Base-by-base conservation (phyloP, 2,113 vertebrate species). In the Cyphomyrus plagiostoma region DNA sequence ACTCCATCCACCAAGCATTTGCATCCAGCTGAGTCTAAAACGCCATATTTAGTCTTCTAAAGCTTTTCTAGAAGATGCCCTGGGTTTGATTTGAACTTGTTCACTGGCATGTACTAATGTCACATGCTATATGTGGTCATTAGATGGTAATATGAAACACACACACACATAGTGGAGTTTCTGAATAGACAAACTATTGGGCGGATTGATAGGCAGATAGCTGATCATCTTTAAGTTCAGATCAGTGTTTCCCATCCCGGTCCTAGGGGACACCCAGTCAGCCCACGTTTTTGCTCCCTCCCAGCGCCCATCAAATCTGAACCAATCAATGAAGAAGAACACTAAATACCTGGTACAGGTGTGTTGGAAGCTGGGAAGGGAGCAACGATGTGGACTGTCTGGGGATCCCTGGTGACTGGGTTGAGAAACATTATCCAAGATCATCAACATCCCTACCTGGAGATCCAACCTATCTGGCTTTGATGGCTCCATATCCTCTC, bases 381-480 rank as follows among this genome's bases (percentile, higher is more conserved):
- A 30, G n/a, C n/a, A 70, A 70, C 9, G 11, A 70, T 70, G n/a
- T 30, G 10, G 26, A 70, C 39, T 84, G 82, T 84, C 82, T 84
- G 17, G 39, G 39, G 23, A 21, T 46, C 80, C 42, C 17, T 7
- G 17, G 15, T 0, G 45, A 46, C 42, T 45, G 82, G 82, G 46
- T 23, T 48, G 45, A 84, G 21, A 84, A 42, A 19, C 19, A 84
- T 3, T 53, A 26, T 50, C 23, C 13, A 15, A 86, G n/a, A 86
- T 49, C 23, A 26, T 30, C 15, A 49, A 17, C 74, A n/a, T 7
- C 94, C 95, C 90, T 95, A 97, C 96, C 90, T 96, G 96, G 86
- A 92, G 7, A 92, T 58, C 52, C 11, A 93, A 86, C 92, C n/a
- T 88, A 91, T 93, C 95, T 89, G 91, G n/a, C 87, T 95, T 96